phyloP scores from a whole-genome alignment of 2,113 vertebrate species.

The Carlito syrichta region DNA sequence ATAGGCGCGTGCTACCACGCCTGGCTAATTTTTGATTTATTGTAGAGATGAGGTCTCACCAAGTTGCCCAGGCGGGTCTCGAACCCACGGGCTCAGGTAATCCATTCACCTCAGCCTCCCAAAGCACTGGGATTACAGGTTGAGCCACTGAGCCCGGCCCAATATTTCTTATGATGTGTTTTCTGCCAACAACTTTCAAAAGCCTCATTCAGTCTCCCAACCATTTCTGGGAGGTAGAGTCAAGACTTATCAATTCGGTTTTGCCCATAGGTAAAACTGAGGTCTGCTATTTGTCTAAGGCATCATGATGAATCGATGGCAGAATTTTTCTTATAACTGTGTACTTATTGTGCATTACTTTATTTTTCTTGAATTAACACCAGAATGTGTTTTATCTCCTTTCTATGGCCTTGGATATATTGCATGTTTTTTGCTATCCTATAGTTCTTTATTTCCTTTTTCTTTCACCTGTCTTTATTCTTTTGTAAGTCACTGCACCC shows the following conservation, averaged over 20 bases:
- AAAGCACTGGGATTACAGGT: too few species aligned
- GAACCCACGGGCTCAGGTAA: too few species aligned
- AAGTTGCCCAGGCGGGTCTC: too few species aligned
- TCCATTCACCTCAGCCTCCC: too few species aligned
- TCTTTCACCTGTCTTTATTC: not conserved
- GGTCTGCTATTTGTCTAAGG: not conserved
- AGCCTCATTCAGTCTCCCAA: not conserved
- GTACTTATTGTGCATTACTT: not conserved
- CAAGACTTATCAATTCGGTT: not conserved
- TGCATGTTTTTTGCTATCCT: constrained; percentile 53
- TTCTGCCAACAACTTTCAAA: not conserved
- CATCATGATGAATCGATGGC: not conserved
- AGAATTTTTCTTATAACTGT: not conserved
- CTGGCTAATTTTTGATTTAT: too few species aligned
- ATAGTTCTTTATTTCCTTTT: not conserved
- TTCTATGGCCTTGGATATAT: not conserved
- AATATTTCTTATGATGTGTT: not conserved
- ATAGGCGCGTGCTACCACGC: too few species aligned
- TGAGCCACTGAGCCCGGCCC: too few species aligned
- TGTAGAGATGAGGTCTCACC: too few species aligned
- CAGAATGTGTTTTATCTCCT: constrained; percentile 54
- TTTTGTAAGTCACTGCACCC: not conserved
- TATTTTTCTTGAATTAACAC: constrained; percentile 70
- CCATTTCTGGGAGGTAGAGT: constrained; percentile 17
- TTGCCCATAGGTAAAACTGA: not conserved